Conservation (phyloP, 2,888 invertebrate genomes). For the Heliconius charithonia region DNA sequence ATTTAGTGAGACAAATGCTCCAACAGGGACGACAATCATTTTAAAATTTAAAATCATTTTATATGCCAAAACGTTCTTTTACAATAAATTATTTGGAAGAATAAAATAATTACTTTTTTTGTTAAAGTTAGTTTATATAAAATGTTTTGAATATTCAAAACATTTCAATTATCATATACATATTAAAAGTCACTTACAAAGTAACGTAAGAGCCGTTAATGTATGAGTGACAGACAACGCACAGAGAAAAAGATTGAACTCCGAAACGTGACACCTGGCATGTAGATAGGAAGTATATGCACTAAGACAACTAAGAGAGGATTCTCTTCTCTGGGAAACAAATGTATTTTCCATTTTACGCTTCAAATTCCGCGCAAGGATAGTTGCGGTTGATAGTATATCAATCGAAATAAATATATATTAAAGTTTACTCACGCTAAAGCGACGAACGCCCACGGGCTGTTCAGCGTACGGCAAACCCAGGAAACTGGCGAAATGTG, state of each 20-base stretch:
- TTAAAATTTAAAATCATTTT: not conserved
- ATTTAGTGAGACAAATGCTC: not conserved
- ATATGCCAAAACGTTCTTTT: not conserved
- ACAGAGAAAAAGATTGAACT: too few species aligned
- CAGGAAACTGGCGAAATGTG: conserved; percentile 69
- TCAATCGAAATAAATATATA: not conserved
- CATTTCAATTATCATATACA: not conserved
- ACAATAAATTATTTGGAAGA: not conserved
- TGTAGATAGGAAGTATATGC: too few species aligned
- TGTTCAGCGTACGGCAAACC: conserved; percentile 77
- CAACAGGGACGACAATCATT: not conserved
- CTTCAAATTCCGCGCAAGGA: too few species aligned
- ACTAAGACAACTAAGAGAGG: too few species aligned
- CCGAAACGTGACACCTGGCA: too few species aligned
- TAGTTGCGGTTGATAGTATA: too few species aligned
- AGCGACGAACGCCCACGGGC: conserved; percentile 66
- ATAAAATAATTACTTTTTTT: not conserved
- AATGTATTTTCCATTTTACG: too few species aligned
- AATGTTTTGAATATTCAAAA: too few species aligned
- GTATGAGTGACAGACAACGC: too few species aligned
- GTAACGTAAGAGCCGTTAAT: too few species aligned
- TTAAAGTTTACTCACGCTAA: conserved; percentile 55
- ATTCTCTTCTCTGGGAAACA: too few species aligned
- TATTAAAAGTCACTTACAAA: not conserved
- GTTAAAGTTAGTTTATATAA: not conserved